A percentile compares a stretch with the other conserved stretches of the same genome.
Conservation (phyloP, 2,888 invertebrate species). For the Phytoseiulus persimilis region DNA sequence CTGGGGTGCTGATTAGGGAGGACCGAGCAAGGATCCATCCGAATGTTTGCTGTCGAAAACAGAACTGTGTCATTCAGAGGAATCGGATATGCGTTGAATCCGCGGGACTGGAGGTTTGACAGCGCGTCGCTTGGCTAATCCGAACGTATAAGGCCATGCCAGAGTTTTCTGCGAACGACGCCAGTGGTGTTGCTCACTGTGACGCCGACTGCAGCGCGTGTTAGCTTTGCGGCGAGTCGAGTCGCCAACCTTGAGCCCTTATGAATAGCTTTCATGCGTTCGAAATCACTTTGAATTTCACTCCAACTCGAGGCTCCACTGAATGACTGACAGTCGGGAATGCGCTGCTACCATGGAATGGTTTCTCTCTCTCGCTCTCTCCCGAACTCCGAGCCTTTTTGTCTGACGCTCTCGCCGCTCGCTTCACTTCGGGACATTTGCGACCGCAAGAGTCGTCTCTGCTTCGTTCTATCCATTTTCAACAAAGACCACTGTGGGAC, state of each 20-base stretch:
- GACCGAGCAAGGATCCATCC: too few species aligned
- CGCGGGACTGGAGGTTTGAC: not conserved
- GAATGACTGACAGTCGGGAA: not conserved
- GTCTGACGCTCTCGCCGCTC: too few species aligned
- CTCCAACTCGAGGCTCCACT: not conserved
- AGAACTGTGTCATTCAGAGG: not conserved
- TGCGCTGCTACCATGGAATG: not conserved
- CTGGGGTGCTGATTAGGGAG: too few species aligned
- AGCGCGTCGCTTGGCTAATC: not conserved
- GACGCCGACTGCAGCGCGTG: not conserved
- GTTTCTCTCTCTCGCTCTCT: not conserved
- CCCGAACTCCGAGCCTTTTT: not conserved
- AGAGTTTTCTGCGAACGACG: not conserved
- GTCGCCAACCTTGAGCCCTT: not conserved
- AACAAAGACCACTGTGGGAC: too few species aligned
- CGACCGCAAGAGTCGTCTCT: too few species aligned
- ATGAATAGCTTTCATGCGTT: not conserved
- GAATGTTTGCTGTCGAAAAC: not conserved
- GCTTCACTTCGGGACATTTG: too few species aligned
- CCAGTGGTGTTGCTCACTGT: not conserved
- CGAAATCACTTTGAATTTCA: not conserved
- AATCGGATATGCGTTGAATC: not conserved
- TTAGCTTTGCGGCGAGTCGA: not conserved
- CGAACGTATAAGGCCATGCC: conserved; percentile 5
- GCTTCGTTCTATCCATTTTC: too few species aligned